A percentile compares a stretch with the other conserved stretches of the same genome.
These are phyloP conservation scores for Cherax quadricarinatus DNA, from an alignment of 1,140 invertebrate genomes.

Conservation along the genomic window DNA sequence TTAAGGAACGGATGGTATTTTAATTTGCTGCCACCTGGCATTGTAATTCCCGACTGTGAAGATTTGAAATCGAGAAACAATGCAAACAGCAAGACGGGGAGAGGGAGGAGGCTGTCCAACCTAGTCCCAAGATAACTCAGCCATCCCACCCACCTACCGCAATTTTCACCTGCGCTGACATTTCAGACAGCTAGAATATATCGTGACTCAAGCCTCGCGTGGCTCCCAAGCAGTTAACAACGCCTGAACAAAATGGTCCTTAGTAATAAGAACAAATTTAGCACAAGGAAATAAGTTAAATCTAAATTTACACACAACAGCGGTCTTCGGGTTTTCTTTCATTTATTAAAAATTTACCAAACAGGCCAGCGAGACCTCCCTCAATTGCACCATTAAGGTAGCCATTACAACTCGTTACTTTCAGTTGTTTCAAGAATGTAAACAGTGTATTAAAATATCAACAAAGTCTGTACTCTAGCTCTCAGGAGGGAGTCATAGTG, in stretches of 20 bases:
- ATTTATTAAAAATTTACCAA: neutral
- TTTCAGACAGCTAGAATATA: too few species aligned
- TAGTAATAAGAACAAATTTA: neutral
- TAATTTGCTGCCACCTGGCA: too few species aligned
- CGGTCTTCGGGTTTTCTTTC: neutral
- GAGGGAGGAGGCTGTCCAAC: too few species aligned
- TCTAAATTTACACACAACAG: neutral
- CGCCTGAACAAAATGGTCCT: neutral
- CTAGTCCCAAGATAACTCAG: too few species aligned
- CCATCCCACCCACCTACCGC: too few species aligned
- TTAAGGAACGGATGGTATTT: too few species aligned
- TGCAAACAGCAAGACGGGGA: too few species aligned
- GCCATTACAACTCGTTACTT: neutral
- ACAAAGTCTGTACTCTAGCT: neutral
- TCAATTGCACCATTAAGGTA: neutral
- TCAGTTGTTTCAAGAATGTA: neutral
- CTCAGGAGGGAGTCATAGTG: slow-evolving; percentile 18
- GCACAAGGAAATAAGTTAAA: neutral
- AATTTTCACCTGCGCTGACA: too few species aligned
- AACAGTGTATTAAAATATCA: neutral
- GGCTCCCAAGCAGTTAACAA: neutral
- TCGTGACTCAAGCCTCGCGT: too few species aligned
- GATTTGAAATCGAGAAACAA: too few species aligned
- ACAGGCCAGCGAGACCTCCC: neutral
- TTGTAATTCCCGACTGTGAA: too few species aligned